Evolutionary conservation across 2,113 vertebrate genomes (phyloP), one percentile per base, ranked within the genome.

Genomic region (Pithys albifrons): DNA sequence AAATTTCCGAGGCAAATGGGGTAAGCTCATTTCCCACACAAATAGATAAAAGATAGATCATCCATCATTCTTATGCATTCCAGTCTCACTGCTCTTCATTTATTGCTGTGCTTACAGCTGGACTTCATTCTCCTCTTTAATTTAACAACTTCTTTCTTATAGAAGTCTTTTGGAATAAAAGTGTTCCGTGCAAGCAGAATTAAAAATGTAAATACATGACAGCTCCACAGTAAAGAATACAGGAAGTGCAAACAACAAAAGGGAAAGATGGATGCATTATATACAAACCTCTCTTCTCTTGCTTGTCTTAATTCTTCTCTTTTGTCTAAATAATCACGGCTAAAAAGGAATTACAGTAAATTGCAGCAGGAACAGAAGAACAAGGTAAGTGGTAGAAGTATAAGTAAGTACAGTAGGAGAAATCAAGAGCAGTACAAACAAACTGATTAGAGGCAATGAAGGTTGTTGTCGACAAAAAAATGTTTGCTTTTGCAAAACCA

Each of bases 251-350:
- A 93, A 82, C 49, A 95, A 70, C 8, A 41, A 91, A 45, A 95
- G 55, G 58, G 48, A 81, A 88, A 29, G 24, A 58, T 41, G 49
- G 91, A 93, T 77, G 91, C 72, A 61, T 74, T 25, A 61, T 58
- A 79, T 97, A 98, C 98, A 96, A 97, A 99, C 99, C 99, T 99
- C 94, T 99, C 99, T 97, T 99, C 99, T 97, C 99, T 98, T 88
- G 99, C 99, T 94, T 99, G 99, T 97, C 98, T 98, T 55, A 98
- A 98, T 73, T 99, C 99, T 96, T 99, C 99, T 97, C 98, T 98
- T 97, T 99, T 99, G 88, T 99, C 99, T 93, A 98, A 97, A 96
- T 99, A 98, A 88, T 99, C 98, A 12, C 98, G 99, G 98, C 99
- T 99, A 97, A 75, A 97, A 97, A 97, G 62, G 62, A 97, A 77